Evolutionary conservation across 2,113 vertebrate species (phyloP).

Genomic region (Desmodus rotundus): DNA sequence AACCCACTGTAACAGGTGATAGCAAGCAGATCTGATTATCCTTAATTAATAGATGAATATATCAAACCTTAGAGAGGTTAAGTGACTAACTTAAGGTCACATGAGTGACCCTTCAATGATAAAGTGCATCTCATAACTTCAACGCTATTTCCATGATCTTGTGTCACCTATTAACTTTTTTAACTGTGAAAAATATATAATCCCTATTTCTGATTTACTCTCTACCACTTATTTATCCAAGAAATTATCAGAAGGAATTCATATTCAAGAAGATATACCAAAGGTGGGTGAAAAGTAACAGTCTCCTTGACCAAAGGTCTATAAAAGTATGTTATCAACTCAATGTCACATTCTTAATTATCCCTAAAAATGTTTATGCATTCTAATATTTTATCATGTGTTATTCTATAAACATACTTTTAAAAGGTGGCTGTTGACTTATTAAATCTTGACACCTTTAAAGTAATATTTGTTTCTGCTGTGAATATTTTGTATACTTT

Average conservation of each 20-base stretch:
- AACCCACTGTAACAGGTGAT: not conserved
- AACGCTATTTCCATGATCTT: not conserved
- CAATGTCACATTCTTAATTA: not conserved
- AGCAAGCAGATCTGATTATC: not conserved
- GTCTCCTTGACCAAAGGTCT: not conserved
- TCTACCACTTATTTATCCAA: not conserved
- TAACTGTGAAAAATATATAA: not conserved
- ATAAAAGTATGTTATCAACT: not conserved
- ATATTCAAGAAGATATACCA: not conserved
- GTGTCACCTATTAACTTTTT: not conserved
- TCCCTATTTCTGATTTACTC: not conserved
- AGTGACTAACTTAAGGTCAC: not conserved
- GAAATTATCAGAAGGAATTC: not conserved
- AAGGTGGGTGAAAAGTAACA: not conserved
- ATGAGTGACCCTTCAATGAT: not conserved
- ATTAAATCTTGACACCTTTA: not conserved
- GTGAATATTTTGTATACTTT: not conserved
- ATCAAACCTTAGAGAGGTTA: not conserved
- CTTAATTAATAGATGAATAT: not conserved
- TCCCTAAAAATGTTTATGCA: not conserved
- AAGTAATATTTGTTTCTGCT: not conserved
- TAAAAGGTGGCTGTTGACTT: not conserved
- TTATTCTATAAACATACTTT: not conserved
- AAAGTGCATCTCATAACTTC: not conserved
- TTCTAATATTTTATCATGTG: not conserved